Evolutionary conservation across 2,797 vertebrate species (phyloP), one percentile per base, ranked within the genome.

Genomic region (Periophthalmus magnuspinnatus): DNA sequence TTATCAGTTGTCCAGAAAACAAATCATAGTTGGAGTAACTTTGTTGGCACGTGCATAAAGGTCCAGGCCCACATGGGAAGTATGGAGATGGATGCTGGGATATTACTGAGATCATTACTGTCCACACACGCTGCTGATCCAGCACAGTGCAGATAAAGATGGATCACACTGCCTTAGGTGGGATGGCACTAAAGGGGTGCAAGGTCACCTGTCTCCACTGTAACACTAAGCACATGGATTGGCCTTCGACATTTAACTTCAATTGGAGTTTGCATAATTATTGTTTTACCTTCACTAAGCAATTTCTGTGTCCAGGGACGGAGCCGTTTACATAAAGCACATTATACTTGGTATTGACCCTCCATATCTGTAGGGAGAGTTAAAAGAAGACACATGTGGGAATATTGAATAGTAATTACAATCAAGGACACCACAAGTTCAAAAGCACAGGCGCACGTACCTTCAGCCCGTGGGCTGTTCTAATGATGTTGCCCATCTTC

Each of bases 251-350:
- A 76, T 78, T 52, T 65, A 60, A 72, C 61, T 71, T 67, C 22
- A 64, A 33, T 41, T 24, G 8, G 68, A 36, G 41, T 45, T 63
- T 58, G 54, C 63, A 34, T 67, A 47, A 36, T 69, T 75, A 58
- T 75, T 84, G 50, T 45, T 48, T 74, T 63, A 98, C 97, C 96
- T 97, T 99, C 71, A 98, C 92, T 77, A 98, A 86, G 86, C 97
- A 97, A 84, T 95, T 98, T 41, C 56, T 94, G 90, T 98, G 96
- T 47, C 97, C 97, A 2, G 97, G 97, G 52, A 98, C 93, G 19
- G 95, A 95, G 2, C 97, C 97, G 67, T 97, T 88, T 28, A 99
- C 93, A 28, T 97, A 99, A 81, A 99, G 93, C 63, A 99, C 89
- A 69, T 98, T 95, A 71, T 92, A 83, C 76, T 94, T 97, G 80